These are phyloP conservation scores for Galerucella pusilla DNA, from an alignment of 2,888 invertebrate genomes.

Conservation along the genomic window DNA sequence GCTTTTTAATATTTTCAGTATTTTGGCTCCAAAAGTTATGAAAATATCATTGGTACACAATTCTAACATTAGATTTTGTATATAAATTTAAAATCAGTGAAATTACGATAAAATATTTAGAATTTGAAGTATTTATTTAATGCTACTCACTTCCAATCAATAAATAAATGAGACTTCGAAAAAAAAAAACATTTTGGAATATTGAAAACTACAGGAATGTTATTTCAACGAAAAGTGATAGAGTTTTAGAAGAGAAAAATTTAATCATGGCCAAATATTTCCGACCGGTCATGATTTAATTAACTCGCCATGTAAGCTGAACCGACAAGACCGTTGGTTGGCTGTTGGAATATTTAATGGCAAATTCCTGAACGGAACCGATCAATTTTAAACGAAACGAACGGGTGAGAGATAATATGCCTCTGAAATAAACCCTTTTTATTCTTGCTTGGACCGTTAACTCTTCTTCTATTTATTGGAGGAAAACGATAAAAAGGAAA, in stretches of 20 bases:
- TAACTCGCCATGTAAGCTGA: conserved; percentile 52
- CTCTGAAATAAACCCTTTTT: conserved; percentile 12
- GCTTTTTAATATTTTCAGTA: too few species aligned
- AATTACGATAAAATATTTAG: too few species aligned
- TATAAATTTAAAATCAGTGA: too few species aligned
- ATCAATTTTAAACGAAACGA: conserved; percentile 39
- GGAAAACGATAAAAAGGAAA: background rate
- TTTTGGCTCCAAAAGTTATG: too few species aligned
- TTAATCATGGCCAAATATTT: conserved; percentile 37
- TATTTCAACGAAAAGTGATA: conserved; percentile 5
- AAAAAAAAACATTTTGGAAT: background rate
- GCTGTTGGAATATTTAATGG: conserved; percentile 27
- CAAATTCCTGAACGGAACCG: conserved; percentile 37
- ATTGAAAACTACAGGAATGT: conserved; percentile 6
- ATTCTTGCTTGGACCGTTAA: conserved; percentile 14
- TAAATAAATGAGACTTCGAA: background rate
- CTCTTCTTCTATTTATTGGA: background rate
- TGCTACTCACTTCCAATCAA: too few species aligned
- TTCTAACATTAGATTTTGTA: too few species aligned
- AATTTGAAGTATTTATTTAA: too few species aligned
- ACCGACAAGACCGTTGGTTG: conserved; percentile 15
- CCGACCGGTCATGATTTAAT: conserved; percentile 57
- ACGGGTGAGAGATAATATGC: conserved; percentile 2
- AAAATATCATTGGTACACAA: too few species aligned
- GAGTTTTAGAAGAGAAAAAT: conserved; percentile 18